phyloP scores from a whole-genome alignment of 2,888 invertebrate genomes.

The Podabrus alpinus region DNA sequence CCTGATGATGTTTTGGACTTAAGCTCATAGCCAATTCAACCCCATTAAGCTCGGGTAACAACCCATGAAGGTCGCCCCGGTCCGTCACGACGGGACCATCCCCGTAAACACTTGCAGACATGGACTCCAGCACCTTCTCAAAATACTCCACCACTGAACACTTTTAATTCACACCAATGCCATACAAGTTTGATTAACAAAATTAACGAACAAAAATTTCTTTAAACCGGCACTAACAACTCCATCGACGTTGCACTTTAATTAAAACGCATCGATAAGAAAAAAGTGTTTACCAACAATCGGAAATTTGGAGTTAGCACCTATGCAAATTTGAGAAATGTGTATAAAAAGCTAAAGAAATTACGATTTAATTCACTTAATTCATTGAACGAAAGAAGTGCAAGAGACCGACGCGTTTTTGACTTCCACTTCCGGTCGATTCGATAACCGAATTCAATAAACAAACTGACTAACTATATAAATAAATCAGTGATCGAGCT shows the following conservation, averaged over 20 bases:
- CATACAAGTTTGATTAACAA: not conserved
- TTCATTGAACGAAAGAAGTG: slow-evolving; percentile 36
- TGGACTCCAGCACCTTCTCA: slow-evolving; percentile 43
- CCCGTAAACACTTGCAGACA: slow-evolving; percentile 57
- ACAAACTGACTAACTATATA: slow-evolving; percentile 60
- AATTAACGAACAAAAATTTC: not conserved
- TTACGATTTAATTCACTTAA: slow-evolving; percentile 27
- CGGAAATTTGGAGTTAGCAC: not conserved
- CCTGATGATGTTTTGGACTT: slow-evolving; percentile 68
- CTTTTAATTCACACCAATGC: slow-evolving; percentile 19
- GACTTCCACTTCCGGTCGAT: slow-evolving; percentile 48
- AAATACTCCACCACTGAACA: slow-evolving; percentile 25
- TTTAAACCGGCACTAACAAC: not conserved
- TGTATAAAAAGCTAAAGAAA: slow-evolving; percentile 24
- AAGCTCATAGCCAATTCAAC: slow-evolving; percentile 84
- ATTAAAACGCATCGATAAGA: not conserved
- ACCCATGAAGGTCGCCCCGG: slow-evolving; percentile 65
- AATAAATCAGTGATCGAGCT: slow-evolving; percentile 59
- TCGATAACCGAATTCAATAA: slow-evolving; percentile 57
- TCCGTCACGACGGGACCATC: slow-evolving; percentile 57
- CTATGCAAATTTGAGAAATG: slow-evolving; percentile 10
- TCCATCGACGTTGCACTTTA: not conserved
- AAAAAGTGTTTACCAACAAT: not conserved
- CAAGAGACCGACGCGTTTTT: slow-evolving; percentile 52
- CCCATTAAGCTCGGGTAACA: slow-evolving; percentile 75